These are phyloP conservation scores for Argyra leucocephala DNA, from an alignment of 2,888 invertebrate genomes.

Conservation along the genomic window DNA sequence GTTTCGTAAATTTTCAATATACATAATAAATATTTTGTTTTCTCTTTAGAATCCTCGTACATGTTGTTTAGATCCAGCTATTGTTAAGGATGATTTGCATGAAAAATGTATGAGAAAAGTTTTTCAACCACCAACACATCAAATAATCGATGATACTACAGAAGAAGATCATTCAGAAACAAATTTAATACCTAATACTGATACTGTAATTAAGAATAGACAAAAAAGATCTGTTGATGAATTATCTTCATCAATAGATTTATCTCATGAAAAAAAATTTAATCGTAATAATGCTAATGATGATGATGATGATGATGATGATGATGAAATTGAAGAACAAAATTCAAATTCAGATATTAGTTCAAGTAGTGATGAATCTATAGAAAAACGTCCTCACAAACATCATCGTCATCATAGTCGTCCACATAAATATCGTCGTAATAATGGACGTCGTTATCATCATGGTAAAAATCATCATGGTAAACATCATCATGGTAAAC, in stretches of 20 bases:
- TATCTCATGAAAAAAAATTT: not conserved
- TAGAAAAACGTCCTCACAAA: not conserved
- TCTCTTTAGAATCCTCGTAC: not conserved
- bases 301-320: not conserved
- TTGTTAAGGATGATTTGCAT: conserved; percentile 1
- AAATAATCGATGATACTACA: not conserved
- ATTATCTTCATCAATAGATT: not conserved
- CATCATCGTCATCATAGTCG: not conserved
- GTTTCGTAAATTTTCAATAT: no score
- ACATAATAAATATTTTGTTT: no score
- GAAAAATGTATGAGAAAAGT: not conserved
- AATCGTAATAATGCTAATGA: not conserved
- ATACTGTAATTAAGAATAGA: not conserved
- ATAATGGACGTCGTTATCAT: not conserved
- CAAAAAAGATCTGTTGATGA: not conserved
- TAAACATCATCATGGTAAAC: not conserved
- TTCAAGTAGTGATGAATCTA: not conserved
- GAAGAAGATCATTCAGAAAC: not conserved
- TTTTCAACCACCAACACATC: not conserved
- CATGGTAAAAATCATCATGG: not conserved
- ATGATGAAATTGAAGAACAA: not conserved
- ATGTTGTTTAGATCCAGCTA: not conserved
- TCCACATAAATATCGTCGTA: not conserved
- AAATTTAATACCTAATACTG: not conserved
- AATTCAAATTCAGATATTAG: not conserved